Conservation (phyloP, 2,113 vertebrate species). For the Cebus imitator region DNA sequence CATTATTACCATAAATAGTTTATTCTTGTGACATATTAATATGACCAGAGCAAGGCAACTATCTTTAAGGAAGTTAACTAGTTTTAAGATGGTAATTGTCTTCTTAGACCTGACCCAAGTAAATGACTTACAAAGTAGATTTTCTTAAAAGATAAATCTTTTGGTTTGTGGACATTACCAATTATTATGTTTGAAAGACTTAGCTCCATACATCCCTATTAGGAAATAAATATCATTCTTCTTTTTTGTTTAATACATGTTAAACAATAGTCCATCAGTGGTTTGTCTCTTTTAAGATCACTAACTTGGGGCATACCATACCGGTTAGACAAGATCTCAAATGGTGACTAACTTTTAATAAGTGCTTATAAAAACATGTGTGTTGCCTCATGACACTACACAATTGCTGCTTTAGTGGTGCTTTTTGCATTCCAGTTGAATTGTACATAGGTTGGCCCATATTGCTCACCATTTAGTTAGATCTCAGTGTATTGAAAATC, state of each 20-base stretch:
- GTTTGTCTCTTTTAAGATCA: slow-evolving; percentile 74
- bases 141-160: slow-evolving; percentile 56
- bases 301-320: slow-evolving; percentile 66
- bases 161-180: slow-evolving; percentile 28
- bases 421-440: slow-evolving; percentile 58
- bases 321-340: slow-evolving; percentile 52
- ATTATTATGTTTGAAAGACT: slow-evolving; percentile 16
- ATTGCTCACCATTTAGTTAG: background rate
- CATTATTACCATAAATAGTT: background rate
- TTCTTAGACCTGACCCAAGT: background rate
- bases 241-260: slow-evolving; percentile 46
- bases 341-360: slow-evolving; percentile 61
- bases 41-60: background rate
- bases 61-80: slow-evolving; percentile 36
- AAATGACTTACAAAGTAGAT: background rate
- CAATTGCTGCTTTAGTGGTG: background rate
- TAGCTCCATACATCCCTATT: slow-evolving; percentile 37
- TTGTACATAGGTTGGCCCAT: slow-evolving; percentile 1
- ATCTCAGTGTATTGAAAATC: background rate
- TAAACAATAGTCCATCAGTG: slow-evolving; percentile 14
- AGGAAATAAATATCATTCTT: slow-evolving; percentile 39
- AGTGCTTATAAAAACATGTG: slow-evolving; percentile 57
- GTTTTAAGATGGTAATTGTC: background rate
- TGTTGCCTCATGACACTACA: slow-evolving; percentile 17
- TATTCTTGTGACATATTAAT: slow-evolving; percentile 21